Evolutionary conservation across 2,888 invertebrate species (phyloP).

Genomic region (Pharmacophagus antenor): DNA sequence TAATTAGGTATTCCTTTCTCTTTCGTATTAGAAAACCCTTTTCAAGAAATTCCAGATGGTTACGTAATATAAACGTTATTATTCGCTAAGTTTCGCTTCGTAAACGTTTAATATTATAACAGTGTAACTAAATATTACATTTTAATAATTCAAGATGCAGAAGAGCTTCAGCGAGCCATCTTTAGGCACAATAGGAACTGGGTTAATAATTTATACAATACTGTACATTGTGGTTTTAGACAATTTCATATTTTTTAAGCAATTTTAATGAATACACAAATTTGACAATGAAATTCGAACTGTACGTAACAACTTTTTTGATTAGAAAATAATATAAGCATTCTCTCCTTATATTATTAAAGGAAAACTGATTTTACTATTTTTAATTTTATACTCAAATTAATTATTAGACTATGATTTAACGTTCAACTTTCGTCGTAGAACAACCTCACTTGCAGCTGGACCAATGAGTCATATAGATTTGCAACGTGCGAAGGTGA

Average conservation of each 20-base stretch:
- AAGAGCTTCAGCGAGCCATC: constrained; percentile 64
- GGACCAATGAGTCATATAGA: not conserved
- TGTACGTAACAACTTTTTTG: too few species aligned
- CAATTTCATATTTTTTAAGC: too few species aligned
- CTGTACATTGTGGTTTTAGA: too few species aligned
- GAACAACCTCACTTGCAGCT: constrained; percentile 15
- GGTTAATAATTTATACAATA: constrained; percentile 40
- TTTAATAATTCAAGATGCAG: constrained; percentile 38
- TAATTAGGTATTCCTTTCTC: not conserved
- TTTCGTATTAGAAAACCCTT: not conserved
- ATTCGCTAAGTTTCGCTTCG: not conserved
- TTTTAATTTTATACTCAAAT: too few species aligned
- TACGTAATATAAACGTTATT: not conserved
- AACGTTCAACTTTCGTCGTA: not conserved
- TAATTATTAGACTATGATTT: too few species aligned
- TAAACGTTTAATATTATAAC: not conserved
- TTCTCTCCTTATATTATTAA: too few species aligned
- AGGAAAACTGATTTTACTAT: too few species aligned
- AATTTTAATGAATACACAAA: too few species aligned
- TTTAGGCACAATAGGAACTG: constrained; percentile 49
- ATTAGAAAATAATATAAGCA: too few species aligned
- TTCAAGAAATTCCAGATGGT: constrained; percentile 6
- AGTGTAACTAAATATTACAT: not conserved
- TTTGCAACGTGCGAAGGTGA: constrained; percentile 3
- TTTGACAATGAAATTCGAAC: too few species aligned